A percentile compares a stretch with the other conserved stretches of the same genome.
Evolutionary conservation across 2,797 vertebrate genomes (phyloP).

Genomic region (Glyptemys insculpta): DNA sequence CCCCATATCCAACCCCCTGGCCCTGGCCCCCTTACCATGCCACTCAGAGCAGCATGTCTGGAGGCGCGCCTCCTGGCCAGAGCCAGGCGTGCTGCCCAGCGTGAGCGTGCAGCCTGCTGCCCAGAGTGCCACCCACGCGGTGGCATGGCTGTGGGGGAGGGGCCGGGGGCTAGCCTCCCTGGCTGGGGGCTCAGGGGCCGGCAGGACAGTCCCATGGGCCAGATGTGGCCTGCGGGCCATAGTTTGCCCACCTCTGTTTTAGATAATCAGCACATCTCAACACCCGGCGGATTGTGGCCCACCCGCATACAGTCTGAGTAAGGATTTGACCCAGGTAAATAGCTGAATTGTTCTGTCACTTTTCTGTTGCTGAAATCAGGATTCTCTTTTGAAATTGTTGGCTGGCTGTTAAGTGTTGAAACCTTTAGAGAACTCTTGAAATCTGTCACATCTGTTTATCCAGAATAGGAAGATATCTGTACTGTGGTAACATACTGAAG

Average conservation of each 20-base stretch:
- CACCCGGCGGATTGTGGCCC: constrained; percentile 48
- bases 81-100: too few species aligned
- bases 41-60: too few species aligned
- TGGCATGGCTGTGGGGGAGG: too few species aligned
- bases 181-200: too few species aligned
- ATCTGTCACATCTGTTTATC: constrained; percentile 75
- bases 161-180: too few species aligned
- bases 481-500: constrained; percentile 15
- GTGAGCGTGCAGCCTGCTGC: too few species aligned
- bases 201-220: too few species aligned
- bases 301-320: neutral
- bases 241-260: neutral
- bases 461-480: constrained; percentile 37
- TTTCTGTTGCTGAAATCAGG: constrained; percentile 3
- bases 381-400: constrained; percentile 21
- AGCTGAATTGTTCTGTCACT: neutral
- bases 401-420: constrained; percentile 21
- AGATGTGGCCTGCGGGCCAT: too few species aligned
- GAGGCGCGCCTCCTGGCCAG: too few species aligned
- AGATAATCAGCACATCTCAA: constrained; percentile 27
- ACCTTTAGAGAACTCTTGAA: constrained; percentile 30
- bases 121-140: too few species aligned
- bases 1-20: too few species aligned
- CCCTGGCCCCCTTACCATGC: too few species aligned
- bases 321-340: constrained; percentile 41